These are phyloP conservation scores for Elysia crispata DNA, from an alignment of 2,888 invertebrate species.

Conservation along the genomic window DNA sequence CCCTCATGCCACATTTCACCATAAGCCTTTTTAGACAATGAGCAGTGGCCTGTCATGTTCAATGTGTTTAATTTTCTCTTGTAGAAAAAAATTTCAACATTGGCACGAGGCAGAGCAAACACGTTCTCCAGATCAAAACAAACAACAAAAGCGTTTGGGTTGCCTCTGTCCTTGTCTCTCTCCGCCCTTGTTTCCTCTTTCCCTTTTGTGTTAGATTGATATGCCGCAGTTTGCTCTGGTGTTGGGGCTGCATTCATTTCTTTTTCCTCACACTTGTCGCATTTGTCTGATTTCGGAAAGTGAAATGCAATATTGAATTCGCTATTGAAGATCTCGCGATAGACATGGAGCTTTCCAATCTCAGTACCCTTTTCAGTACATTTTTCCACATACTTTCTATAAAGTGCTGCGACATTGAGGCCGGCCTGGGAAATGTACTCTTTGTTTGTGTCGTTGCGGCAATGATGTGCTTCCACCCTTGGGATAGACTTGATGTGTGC, in stretches of 20 bases:
- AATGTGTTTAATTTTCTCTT: slow-evolving; percentile 3
- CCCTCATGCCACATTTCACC: slow-evolving; percentile 22
- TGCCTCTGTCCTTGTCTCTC: slow-evolving; percentile 5
- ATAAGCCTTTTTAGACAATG: slow-evolving; percentile 6
- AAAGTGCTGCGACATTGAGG: not conserved
- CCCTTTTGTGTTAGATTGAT: not conserved
- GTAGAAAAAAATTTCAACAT: slow-evolving; percentile 22
- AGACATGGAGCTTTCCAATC: slow-evolving; percentile 44
- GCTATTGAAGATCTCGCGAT: slow-evolving; percentile 44
- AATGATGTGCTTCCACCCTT: slow-evolving; percentile 37
- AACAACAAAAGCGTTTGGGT: not conserved
- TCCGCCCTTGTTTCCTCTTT: not conserved
- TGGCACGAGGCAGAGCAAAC: slow-evolving; percentile 9
- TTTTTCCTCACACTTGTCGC: slow-evolving; percentile 41
- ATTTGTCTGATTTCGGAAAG: slow-evolving; percentile 36
- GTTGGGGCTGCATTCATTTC: slow-evolving; percentile 5
- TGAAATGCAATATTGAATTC: slow-evolving; percentile 48
- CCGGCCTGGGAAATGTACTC: not conserved
- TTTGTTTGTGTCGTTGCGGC: slow-evolving; percentile 34
- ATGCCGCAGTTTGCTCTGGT: not conserved
- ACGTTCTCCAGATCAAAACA: slow-evolving; percentile 43
- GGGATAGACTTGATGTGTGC: slow-evolving; percentile 36
- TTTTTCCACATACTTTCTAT: slow-evolving; percentile 34
- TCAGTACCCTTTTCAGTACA: slow-evolving; percentile 29
- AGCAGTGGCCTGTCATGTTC: slow-evolving; percentile 37